phyloP scores from a whole-genome alignment of 2,113 vertebrate genomes.

The human region DNA sequence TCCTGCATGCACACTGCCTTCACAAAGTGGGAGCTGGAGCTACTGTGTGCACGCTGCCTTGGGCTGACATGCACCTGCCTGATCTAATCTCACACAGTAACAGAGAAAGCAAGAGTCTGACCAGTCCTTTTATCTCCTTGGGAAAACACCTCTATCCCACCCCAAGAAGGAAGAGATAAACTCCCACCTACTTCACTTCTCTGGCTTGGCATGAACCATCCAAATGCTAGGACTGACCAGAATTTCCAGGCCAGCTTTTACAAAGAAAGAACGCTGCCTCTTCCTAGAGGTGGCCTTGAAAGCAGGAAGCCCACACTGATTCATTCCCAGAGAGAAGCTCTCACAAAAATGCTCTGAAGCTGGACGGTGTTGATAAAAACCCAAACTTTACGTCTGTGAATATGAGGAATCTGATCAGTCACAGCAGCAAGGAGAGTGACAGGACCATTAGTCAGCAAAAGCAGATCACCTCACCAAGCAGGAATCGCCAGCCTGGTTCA shows the following conservation, averaged over 20 bases:
- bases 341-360: background rate
- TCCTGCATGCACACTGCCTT: too few relatives aligned
- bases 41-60: rapidly evolving
- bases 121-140: background rate
- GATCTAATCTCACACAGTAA: background rate
- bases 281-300: background rate
- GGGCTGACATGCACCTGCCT: rapidly evolving
- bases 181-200: background rate
- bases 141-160: background rate
- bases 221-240: background rate
- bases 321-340: background rate
- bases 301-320: rapidly evolving
- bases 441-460: background rate
- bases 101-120: background rate
- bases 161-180: background rate
- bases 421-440: rapidly evolving
- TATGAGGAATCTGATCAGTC: background rate
- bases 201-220: background rate
- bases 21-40: rapidly evolving
- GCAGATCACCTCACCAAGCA: background rate
- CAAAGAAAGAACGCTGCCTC: background rate
- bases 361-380: too few relatives aligned
- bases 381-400: background rate
- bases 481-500: rapidly evolving
- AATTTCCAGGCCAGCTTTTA: background rate